These are phyloP conservation scores for Herpetotheres cachinnans DNA, from an alignment of 2,113 vertebrate species.

Conservation along the genomic window DNA sequence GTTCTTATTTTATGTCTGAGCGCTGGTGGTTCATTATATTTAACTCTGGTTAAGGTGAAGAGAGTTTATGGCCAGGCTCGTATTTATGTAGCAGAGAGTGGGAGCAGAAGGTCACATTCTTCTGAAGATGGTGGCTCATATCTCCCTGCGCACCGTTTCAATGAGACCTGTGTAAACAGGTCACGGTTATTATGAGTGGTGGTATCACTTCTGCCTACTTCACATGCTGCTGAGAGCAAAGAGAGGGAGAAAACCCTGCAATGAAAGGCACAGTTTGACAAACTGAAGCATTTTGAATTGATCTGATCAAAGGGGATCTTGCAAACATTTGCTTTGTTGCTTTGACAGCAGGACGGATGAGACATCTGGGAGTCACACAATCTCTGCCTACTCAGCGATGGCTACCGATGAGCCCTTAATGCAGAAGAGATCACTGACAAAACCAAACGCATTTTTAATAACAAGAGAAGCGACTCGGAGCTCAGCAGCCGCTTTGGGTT, in stretches of 20 bases:
- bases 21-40: neutral
- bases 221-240: neutral
- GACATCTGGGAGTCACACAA: neutral
- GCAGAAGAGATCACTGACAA: neutral
- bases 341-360: neutral
- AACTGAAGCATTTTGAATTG: accelerated
- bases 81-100: neutral
- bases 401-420: neutral
- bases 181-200: accelerated
- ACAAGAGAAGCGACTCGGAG: accelerated
- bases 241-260: neutral
- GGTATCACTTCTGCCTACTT: neutral
- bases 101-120: neutral
- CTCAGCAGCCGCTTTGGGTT: neutral
- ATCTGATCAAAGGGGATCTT: neutral
- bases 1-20: accelerated
- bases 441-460: accelerated
- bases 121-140: neutral
- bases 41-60: accelerated
- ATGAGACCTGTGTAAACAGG: neutral
- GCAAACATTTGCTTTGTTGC: neutral
- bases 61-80: neutral
- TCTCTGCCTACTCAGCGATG: neutral
- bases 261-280: neutral
- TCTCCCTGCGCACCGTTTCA: accelerated